Conservation (phyloP, 2,888 invertebrate species). For the Acheta domesticus region DNA sequence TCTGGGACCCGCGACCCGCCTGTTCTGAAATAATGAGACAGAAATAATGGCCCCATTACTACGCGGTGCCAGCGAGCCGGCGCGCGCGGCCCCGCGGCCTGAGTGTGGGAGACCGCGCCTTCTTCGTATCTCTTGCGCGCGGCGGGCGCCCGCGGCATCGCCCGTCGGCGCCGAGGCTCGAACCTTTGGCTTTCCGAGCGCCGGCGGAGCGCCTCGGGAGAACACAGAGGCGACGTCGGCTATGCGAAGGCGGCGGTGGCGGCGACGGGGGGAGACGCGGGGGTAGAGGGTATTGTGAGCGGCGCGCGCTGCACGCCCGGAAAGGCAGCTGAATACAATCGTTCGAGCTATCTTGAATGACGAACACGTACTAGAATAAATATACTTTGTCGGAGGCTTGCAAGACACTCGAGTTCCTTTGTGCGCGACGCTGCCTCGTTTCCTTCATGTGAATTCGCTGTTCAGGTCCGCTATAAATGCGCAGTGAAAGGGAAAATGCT, state of each 20-base stretch:
- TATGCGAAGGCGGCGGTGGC: not conserved
- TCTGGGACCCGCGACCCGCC: not conserved
- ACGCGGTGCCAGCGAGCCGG: not conserved
- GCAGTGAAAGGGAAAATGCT: too few species aligned
- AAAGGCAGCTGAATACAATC: not conserved
- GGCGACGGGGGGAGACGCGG: not conserved
- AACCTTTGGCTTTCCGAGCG: too few species aligned
- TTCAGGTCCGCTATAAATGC: too few species aligned
- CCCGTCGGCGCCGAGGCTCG: too few species aligned
- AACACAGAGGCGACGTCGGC: not conserved
- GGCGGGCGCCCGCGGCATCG: too few species aligned
- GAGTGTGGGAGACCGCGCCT: not conserved
- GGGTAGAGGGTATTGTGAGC: not conserved
- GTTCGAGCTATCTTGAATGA: not conserved
- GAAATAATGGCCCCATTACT: not conserved
- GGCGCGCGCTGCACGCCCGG: not conserved
- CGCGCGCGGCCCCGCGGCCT: not conserved
- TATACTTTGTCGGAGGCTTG: conserved; percentile 6
- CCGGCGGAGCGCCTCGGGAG: too few species aligned
- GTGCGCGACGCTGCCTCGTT: not conserved
- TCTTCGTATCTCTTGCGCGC: too few species aligned
- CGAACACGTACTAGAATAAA: conserved; percentile 18
- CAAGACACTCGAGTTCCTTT: not conserved
- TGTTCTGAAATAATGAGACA: not conserved
- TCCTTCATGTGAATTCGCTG: too few species aligned